A percentile compares a stretch with the other conserved stretches of the same genome.
These are phyloP conservation scores for Spea bombifrons DNA, from an alignment of 2,113 vertebrate species.

Conservation along the genomic window DNA sequence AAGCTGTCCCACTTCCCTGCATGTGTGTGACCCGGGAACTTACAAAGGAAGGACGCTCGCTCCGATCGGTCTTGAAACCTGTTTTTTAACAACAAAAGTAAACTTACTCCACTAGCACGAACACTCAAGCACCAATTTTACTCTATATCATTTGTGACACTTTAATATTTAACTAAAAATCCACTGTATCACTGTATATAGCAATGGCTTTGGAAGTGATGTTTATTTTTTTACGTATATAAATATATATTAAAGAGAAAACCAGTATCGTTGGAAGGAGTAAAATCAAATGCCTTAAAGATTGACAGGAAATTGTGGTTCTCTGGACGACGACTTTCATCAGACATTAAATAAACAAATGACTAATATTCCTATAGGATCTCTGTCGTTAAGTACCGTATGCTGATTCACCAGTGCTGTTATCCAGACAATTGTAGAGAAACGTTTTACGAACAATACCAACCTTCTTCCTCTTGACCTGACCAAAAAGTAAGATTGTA, in stretches of 20 bases:
- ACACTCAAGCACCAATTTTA: constrained; percentile 67
- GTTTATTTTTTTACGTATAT: constrained; percentile 75
- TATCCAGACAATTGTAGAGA: constrained; percentile 55
- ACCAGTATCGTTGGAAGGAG: constrained; percentile 69
- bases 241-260: constrained; percentile 54
- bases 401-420: constrained; percentile 62
- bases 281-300: constrained; percentile 77
- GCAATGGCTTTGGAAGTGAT: constrained; percentile 72
- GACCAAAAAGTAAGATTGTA: constrained; percentile 50
- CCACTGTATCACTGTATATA: constrained; percentile 75
- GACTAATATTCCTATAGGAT: not conserved
- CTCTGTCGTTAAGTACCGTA: constrained; percentile 53
- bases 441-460: constrained; percentile 59
- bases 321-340: constrained; percentile 72
- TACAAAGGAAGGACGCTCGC: constrained; percentile 86
- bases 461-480: constrained; percentile 60
- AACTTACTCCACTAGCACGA: constrained; percentile 60
- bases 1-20: constrained; percentile 88
- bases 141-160: constrained; percentile 66
- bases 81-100: constrained; percentile 67
- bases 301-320: constrained; percentile 70
- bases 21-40: constrained; percentile 92
- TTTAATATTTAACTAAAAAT: constrained; percentile 77
- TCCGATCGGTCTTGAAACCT: constrained; percentile 88
- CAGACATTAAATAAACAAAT: constrained; percentile 54